These are phyloP conservation scores for Idaea dimidiata DNA, from an alignment of 2,888 invertebrate species.

Conservation along the genomic window DNA sequence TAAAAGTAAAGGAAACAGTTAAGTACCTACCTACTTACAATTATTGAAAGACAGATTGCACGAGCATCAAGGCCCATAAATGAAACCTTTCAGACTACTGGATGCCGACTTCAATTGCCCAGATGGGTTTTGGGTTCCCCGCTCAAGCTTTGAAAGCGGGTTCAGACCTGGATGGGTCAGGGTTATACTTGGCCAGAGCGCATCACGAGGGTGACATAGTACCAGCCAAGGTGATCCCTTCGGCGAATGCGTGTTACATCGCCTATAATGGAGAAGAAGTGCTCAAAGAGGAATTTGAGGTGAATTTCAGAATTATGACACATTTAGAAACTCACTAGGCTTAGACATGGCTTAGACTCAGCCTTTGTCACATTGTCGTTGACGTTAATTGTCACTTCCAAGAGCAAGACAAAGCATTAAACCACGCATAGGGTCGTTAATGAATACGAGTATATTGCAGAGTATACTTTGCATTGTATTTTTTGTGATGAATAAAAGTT, in stretches of 20 bases:
- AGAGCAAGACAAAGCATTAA: no score
- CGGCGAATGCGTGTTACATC: constrained; percentile 83
- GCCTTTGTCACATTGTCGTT: no score
- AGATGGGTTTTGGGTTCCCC: constrained; percentile 40
- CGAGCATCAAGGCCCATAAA: neutral
- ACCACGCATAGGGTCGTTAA: no score
- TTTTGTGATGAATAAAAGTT: no score
- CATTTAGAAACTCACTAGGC: no score
- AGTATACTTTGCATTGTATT: no score
- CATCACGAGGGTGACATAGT: constrained; percentile 83
- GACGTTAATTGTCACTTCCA: no score
- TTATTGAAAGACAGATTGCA: no score
- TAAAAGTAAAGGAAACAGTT: no score
- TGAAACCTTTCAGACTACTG: neutral
- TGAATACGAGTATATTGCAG: no score
- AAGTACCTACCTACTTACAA: no score
- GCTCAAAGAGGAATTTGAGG: constrained; percentile 83
- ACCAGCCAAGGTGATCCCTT: constrained; percentile 85
- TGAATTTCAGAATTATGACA: constrained; percentile 32
- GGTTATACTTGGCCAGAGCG: constrained; percentile 87
- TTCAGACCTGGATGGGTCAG: constrained; percentile 84
- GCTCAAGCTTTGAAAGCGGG: constrained; percentile 79
- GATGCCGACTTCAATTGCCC: neutral
- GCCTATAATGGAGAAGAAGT: constrained; percentile 83
- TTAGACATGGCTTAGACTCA: no score